Percentiles rank a stretch among this genome's conserved stretches.
Evolutionary conservation across 2,113 vertebrate species (phyloP).

Genomic region (Jaculus jaculus): DNA sequence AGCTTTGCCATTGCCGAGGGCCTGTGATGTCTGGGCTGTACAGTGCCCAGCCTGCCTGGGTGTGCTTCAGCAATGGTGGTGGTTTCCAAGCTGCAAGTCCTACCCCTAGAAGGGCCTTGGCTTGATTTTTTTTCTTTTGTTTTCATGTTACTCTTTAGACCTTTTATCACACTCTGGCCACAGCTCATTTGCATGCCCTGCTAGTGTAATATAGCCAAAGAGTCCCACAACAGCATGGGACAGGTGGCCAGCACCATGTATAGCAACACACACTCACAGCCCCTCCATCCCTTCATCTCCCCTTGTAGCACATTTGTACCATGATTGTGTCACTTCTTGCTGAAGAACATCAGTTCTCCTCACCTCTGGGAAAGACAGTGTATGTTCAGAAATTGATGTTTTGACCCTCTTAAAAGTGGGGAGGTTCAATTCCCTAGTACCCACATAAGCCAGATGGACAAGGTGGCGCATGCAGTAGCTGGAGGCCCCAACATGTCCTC

Average conservation of each 20-base stretch:
- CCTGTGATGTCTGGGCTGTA: neutral
- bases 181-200: neutral
- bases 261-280: no score
- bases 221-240: neutral
- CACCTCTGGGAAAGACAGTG: neutral
- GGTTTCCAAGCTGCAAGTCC: neutral
- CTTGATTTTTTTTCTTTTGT: no score
- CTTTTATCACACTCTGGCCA: neutral
- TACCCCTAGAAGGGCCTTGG: neutral
- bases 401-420: neutral
- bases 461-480: no score
- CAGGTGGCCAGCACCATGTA: neutral
- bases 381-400: neutral
- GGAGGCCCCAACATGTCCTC: no score
- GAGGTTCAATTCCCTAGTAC: no score
- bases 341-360: neutral
- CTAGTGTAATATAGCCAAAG: fast-evolving
- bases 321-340: neutral
- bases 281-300: neutral
- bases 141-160: neutral
- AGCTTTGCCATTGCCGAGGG: neutral
- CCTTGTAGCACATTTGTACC: fast-evolving
- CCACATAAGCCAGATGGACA: no score
- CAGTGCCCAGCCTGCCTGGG: neutral
- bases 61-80: fast-evolving